Evolutionary conservation across 2,113 vertebrate genomes (phyloP).

Genomic region (Chloebia gouldiae): DNA sequence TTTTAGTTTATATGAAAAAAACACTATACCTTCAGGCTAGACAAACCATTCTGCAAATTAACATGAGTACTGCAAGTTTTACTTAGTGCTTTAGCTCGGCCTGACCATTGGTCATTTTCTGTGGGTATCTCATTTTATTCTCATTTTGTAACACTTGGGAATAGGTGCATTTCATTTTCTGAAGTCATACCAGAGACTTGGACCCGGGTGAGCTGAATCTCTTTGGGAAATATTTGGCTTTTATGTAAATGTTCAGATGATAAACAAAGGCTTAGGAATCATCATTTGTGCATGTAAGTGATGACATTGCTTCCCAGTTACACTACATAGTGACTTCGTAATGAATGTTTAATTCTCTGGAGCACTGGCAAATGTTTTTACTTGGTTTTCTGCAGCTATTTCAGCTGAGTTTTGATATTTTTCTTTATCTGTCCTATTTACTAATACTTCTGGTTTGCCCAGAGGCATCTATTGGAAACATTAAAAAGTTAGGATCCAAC

Average conservation of each 20-base stretch:
- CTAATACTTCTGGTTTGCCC: constrained; percentile 12
- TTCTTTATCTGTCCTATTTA: constrained; percentile 47
- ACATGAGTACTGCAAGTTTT: background rate
- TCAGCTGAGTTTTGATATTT: constrained; percentile 12
- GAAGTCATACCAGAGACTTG: background rate
- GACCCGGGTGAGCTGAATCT: background rate
- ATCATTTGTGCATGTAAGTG: constrained; percentile 1
- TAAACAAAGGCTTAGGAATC: constrained; percentile 9
- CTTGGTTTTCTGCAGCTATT: constrained; percentile 24
- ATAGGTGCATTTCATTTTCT: background rate
- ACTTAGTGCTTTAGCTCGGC: background rate
- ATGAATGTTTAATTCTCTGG: constrained; percentile 42
- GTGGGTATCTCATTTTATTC: background rate
- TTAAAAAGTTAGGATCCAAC: background rate
- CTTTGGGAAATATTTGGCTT: constrained; percentile 17
- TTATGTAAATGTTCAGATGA: constrained; percentile 9
- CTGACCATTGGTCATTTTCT: background rate
- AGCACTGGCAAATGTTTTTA: background rate
- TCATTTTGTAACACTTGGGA: background rate
- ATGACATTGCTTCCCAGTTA: constrained; percentile 9
- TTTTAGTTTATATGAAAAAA: background rate
- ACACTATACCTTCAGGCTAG: background rate
- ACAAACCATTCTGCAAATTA: background rate
- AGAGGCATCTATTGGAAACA: background rate
- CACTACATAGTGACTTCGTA: constrained; percentile 1